These are phyloP conservation scores for Taenaris catops DNA, from an alignment of 2,888 invertebrate genomes.

Conservation along the genomic window DNA sequence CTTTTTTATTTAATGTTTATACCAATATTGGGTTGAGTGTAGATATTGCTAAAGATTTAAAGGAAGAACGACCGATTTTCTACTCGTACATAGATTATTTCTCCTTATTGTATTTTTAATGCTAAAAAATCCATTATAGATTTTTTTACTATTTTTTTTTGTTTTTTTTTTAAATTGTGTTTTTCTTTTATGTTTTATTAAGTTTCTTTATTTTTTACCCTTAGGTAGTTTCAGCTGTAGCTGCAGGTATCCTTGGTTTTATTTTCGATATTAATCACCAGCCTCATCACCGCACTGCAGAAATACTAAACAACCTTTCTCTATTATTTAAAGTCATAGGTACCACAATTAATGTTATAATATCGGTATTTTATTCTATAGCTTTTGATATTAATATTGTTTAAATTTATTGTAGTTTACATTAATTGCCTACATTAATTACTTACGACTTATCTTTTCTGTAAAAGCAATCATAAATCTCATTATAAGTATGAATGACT, in stretches of 20 bases:
- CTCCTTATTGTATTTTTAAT: too few species aligned
- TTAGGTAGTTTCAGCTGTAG: slow-evolving; percentile 80
- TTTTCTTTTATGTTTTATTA: slow-evolving; percentile 29
- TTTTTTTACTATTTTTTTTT: too few species aligned
- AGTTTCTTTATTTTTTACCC: slow-evolving; percentile 41
- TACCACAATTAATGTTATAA: slow-evolving; percentile 80
- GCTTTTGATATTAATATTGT: background rate
- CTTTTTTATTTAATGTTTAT: too few species aligned
- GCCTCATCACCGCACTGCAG: slow-evolving; percentile 78
- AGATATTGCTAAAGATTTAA: too few species aligned
- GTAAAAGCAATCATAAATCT: too few species aligned
- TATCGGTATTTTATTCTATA: slow-evolving; percentile 77
- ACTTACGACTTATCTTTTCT: too few species aligned
- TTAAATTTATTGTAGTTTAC: background rate
- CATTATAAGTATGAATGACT: too few species aligned
- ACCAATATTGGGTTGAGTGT: too few species aligned
- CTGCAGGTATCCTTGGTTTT: slow-evolving; percentile 80
- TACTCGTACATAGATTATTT: too few species aligned
- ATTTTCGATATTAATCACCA: slow-evolving; percentile 82
- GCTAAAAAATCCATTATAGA: too few species aligned
- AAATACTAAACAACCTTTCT: slow-evolving; percentile 80
- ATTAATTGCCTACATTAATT: too few species aligned
- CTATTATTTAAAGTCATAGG: slow-evolving; percentile 80
- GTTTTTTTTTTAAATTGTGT: background rate
- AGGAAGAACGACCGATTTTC: too few species aligned